phyloP scores from a whole-genome alignment of 2,888 invertebrate genomes.

The Caradrina kadenii region DNA sequence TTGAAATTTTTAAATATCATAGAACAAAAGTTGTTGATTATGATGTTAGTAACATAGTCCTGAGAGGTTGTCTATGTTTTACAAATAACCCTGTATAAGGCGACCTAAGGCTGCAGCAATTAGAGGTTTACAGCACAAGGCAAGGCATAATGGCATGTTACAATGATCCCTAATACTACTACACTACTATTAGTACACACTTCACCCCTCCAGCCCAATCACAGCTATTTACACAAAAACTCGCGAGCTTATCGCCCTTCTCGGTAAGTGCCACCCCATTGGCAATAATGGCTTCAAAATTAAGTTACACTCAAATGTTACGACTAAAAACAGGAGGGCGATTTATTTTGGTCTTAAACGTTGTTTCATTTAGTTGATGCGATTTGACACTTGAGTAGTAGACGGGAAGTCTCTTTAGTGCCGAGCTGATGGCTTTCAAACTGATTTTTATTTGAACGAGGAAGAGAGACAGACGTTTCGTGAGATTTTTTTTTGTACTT shows the following conservation, averaged over 20 bases:
- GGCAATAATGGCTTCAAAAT: slow-evolving; percentile 82
- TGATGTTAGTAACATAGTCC: too few species aligned
- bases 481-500: not conserved
- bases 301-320: slow-evolving; percentile 82
- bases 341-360: slow-evolving; percentile 61
- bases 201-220: slow-evolving; percentile 18
- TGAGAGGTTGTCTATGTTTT: too few species aligned
- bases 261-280: slow-evolving; percentile 81
- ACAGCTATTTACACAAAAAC: slow-evolving; percentile 46
- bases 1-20: too few species aligned
- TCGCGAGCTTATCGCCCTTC: slow-evolving; percentile 43
- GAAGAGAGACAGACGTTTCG: slow-evolving; percentile 5
- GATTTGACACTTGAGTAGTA: slow-evolving; percentile 58
- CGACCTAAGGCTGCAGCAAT: not conserved
- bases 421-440: slow-evolving; percentile 36
- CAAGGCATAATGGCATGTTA: not conserved
- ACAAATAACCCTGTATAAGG: too few species aligned
- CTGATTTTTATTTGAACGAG: slow-evolving; percentile 28
- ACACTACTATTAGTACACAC: not conserved
- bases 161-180: not conserved
- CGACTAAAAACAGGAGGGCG: slow-evolving; percentile 64
- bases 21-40: too few species aligned
- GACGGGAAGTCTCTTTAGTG: slow-evolving; percentile 44
- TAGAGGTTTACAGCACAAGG: not conserved
- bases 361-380: slow-evolving; percentile 64